Base-by-base conservation (phyloP, 2,113 vertebrate genomes). In the Syngnathus scovelli region DNA sequence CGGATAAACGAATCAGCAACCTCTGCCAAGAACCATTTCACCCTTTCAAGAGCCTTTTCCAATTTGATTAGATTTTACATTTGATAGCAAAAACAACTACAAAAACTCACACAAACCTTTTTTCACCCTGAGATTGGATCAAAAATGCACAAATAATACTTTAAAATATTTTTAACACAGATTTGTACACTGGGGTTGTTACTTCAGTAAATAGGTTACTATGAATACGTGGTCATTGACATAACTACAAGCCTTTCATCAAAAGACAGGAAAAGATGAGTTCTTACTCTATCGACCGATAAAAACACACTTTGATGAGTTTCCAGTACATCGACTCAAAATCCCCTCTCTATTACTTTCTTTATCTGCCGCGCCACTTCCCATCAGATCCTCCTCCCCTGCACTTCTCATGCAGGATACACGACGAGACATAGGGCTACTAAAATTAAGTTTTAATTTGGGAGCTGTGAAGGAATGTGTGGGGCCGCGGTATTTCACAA, bases 331-430 rank as follows among this genome's bases (percentile, higher is more conserved):
- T 70, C 61, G 56, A 59, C 37, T 82, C 65, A 68, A 56, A 73
- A 27, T 19, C 60, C 60, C 51, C 54, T 41, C 69, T 67, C n/a
- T 54, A n/a, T 68, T 71, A 65, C 76, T 39, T 78, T 71, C 38
- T 69, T 74, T 66, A 56, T 72, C 68, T 78, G 41, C 41, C 60
- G 54, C 36, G 23, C 66, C 70, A 71, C 23, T 55, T 75, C 67
- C 61, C 62, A 70, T 38, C 61, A 43, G 0, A 39, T 18, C 66
- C 51, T 78, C 70, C 70, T 78, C 70, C 70, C 62, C 66, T 9
- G 61, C 67, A 55, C 36, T 62, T 49, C 66, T 55, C 7, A 0
- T 10, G 41, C 21, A 55, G 70, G 70, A 66, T 43, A 44, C 43
- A 68, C 68, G 38, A 12, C 44, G 43, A 23, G 52, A 9, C 52